Evolutionary conservation across 2,113 vertebrate species (phyloP).

Genomic region (Chrysochloris asiatica): DNA sequence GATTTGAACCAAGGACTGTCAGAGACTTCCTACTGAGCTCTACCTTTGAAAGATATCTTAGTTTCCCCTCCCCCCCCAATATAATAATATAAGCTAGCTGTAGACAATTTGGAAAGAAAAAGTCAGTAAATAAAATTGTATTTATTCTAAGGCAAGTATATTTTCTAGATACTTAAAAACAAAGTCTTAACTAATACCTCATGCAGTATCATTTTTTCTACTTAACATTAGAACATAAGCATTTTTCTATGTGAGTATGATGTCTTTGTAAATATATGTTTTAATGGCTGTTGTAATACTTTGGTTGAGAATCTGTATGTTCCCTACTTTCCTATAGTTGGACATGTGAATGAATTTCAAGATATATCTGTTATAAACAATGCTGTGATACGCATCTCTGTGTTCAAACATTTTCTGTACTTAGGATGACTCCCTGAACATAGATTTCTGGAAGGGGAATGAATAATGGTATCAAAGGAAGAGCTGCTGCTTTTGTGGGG

Average conservation of each 20-base stretch:
- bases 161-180: not conserved
- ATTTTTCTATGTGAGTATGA: not conserved
- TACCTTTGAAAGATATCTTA: not conserved
- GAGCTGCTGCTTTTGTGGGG: not conserved
- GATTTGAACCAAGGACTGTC: not conserved
- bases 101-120: not conserved
- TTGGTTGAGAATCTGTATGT: fast-evolving
- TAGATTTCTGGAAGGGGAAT: not conserved
- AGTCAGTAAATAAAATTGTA: not conserved
- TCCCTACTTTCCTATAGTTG: not conserved
- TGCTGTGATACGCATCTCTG: not conserved
- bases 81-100: not conserved
- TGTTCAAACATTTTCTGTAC: not conserved
- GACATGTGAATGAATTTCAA: no score
- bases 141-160: not conserved
- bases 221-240: not conserved
- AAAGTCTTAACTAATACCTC: not conserved
- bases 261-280: not conserved
- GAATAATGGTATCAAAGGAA: not conserved
- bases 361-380: not conserved
- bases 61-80: not conserved
- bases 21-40: not conserved
- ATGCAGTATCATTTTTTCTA: not conserved
- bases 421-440: not conserved
- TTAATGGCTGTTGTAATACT: not conserved